A percentile compares a stretch with the other conserved stretches of the same genome.
Conservation (phyloP, 2,888 invertebrate genomes). For the Scrobipalpa costella region DNA sequence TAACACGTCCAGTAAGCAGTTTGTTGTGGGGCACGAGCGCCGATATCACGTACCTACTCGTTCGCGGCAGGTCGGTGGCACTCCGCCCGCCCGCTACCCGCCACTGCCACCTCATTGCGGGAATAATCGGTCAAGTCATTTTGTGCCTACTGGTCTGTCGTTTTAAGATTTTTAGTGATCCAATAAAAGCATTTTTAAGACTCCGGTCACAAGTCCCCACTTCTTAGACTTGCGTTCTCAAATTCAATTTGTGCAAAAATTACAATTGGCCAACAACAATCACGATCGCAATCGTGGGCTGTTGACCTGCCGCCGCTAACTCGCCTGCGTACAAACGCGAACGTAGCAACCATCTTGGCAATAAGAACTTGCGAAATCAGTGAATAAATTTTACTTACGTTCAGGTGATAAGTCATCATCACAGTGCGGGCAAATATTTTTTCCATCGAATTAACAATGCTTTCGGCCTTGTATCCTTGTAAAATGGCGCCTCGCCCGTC, state of each 20-base stretch:
- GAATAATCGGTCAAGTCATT: conserved; percentile 75
- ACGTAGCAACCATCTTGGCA: conserved; percentile 50
- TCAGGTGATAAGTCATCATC: conserved; percentile 32
- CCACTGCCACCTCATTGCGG: conserved; percentile 71
- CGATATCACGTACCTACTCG: conserved; percentile 74
- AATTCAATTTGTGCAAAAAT: conserved; percentile 53
- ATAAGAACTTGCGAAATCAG: conserved; percentile 48
- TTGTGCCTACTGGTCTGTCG: conserved; percentile 29
- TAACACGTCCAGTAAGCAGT: conserved; percentile 80
- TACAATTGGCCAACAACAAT: conserved; percentile 58
- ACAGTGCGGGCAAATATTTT: conserved; percentile 42
- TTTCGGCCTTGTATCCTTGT: conserved; percentile 79
- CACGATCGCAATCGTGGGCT: conserved; percentile 70
- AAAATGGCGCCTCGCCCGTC: conserved; percentile 77
- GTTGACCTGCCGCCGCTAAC: conserved; percentile 67
- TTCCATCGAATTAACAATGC: conserved; percentile 64
- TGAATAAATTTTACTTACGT: conserved; percentile 38
- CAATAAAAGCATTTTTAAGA: neutral
- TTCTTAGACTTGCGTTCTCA: conserved; percentile 17
- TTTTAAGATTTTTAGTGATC: conserved; percentile 1
- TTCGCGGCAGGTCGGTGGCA: conserved; percentile 64
- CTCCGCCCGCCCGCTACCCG: conserved; percentile 62
- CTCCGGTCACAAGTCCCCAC: neutral
- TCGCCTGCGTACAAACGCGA: conserved; percentile 52
- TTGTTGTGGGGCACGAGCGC: conserved; percentile 80